Conservation (phyloP, 30 jellyfish, hydroid and myxozoan species). For the Clytia hemisphaerica region DNA sequence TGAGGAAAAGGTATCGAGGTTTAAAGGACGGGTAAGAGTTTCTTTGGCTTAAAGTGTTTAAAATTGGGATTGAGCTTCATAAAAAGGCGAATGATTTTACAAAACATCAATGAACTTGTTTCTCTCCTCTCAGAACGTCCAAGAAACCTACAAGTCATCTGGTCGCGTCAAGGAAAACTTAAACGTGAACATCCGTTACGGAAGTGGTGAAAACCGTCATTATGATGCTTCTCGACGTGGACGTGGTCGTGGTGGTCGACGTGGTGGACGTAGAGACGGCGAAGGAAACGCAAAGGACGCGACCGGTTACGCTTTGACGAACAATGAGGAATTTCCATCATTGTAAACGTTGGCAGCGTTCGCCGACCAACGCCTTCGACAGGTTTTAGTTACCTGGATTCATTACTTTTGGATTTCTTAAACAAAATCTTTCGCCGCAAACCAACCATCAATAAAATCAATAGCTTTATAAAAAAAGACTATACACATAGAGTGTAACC, state of each 20-base stretch:
- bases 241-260: constrained; percentile 58
- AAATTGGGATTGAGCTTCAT: neutral
- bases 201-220: constrained; percentile 49
- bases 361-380: no score
- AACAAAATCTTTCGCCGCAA: no score
- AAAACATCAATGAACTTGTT: no score
- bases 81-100: no score
- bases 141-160: constrained; percentile 79
- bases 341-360: neutral
- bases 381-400: constrained; percentile 29
- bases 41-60: neutral
- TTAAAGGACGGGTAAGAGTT: neutral
- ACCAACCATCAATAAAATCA: no score
- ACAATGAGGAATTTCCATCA: constrained; percentile 25
- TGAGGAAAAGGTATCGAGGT: neutral
- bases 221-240: constrained; percentile 43
- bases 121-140: constrained; percentile 42
- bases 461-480: no score
- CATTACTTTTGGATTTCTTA: constrained; percentile 33
- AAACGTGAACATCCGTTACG: constrained; percentile 56
- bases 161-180: constrained; percentile 79
- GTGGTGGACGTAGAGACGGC: constrained; percentile 65
- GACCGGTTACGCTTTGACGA: neutral
- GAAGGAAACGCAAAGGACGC: constrained; percentile 7
- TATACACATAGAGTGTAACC: no score